Base-by-base conservation (phyloP, 2,888 invertebrate species). In the Torymus aiolomorphi region DNA sequence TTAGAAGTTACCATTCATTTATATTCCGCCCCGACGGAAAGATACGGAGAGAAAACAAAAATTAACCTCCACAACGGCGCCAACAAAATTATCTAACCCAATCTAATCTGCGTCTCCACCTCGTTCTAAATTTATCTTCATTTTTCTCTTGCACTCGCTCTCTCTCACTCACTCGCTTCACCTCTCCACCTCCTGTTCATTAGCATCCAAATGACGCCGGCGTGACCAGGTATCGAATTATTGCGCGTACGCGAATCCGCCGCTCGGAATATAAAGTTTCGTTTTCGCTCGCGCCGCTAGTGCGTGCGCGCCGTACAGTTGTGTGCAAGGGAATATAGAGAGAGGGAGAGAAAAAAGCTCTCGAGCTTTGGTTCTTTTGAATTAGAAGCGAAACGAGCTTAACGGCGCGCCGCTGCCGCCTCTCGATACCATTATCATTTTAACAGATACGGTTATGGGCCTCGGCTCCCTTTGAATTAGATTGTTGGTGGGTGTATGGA, bases 171-270 rank as follows among this genome's bases (percentile, higher is more conserved):
- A 12, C 16, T 67, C 69, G n/a, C 57, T 42, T 5, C 24, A 52
- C 20, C 12, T 31, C 42, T n/a, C 52, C 13, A 5, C 62, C 57
- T 56, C 24, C 66, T 82, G 82, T 80, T 81, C 84, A 84, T 83
- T 84, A 83, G 84, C 83, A 86, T 86, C 79, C 81, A 80, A 85
- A 85, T 86, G 76, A 70, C 71, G 49, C 24, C 16, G 61, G 67
- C 67, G 66, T 66, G 75, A 54, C 67, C 61, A 71, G 76, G 76
- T 77, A 77, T 77, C 76, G 69, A 77, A 77, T 77, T 77, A 77
- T 77, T 63, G 63, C 67, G 67, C 67, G 75, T 20, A 54, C 67
- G 61, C 31, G 49, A 77, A 56, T 71, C 62, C 51, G 51, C 63
- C 51, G 51, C 63, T 63, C 62, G 63, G 63, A 77, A 65, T 65